These are phyloP conservation scores for Channa striata DNA, from an alignment of 2,797 vertebrate species.

Conservation along the genomic window DNA sequence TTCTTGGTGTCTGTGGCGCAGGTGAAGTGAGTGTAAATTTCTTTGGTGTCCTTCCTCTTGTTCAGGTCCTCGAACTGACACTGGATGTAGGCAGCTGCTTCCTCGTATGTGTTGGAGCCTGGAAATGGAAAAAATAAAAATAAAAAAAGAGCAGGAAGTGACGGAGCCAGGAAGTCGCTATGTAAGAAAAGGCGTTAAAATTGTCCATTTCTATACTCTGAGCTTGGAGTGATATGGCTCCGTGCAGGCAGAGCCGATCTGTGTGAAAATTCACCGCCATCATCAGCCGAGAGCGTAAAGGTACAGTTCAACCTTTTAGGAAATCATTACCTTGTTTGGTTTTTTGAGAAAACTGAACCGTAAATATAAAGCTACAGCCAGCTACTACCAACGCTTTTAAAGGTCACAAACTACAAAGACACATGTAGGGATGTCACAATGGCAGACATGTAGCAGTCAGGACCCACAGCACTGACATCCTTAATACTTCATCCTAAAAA, in stretches of 20 bases:
- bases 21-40: conserved; percentile 99
- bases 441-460: no score
- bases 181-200: not conserved
- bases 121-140: not conserved
- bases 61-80: conserved; percentile 99
- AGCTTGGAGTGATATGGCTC: conserved; percentile 1
- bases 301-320: no score
- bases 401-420: no score
- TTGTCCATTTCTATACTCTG: not conserved
- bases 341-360: not conserved
- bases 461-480: no score
- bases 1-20: conserved; percentile 99
- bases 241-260: no score
- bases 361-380: not conserved
- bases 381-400: no score
- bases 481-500: no score
- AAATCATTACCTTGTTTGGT: not conserved
- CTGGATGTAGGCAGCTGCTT: conserved; percentile 97
- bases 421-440: no score
- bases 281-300: no score
- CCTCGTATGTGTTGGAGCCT: conserved; percentile 99
- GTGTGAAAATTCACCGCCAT: no score
- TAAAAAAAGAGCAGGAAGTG: conserved; percentile 14
- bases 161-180: conserved; percentile 32
- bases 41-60: conserved; percentile 99